Conservation (phyloP, 2,797 vertebrate genomes). For the Gymnocypris eckloni region DNA sequence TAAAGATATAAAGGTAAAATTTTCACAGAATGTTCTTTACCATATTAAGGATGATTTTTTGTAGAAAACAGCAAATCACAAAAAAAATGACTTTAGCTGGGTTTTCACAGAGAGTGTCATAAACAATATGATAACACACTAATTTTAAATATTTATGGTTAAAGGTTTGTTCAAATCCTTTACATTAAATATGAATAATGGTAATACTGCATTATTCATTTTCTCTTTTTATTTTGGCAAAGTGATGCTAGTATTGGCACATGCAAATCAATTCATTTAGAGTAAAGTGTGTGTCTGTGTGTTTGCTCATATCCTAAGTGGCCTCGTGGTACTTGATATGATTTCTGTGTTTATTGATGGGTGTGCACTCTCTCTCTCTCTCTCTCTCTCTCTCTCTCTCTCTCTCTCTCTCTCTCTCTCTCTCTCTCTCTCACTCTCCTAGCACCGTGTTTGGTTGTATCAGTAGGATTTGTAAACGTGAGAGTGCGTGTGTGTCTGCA, state of each 20-base stretch:
- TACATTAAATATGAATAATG: background rate
- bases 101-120: too few relatives aligned
- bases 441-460: slow-evolving; percentile 57
- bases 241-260: background rate
- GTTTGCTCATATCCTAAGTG: slow-evolving; percentile 68
- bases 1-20: too few relatives aligned
- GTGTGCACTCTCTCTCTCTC: slow-evolving; percentile 58
- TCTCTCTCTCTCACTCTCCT: slow-evolving; percentile 59
- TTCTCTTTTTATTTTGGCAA: background rate
- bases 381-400: slow-evolving; percentile 62
- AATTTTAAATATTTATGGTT: background rate
- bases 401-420: slow-evolving; percentile 48
- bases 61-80: too few relatives aligned
- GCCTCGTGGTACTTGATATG: slow-evolving; percentile 70
- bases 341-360: slow-evolving; percentile 68
- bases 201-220: background rate
- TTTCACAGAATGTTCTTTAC: too few relatives aligned
- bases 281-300: slow-evolving; percentile 59
- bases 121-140: background rate
- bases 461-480: slow-evolving; percentile 58
- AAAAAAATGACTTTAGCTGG: too few relatives aligned
- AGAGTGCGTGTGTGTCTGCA: slow-evolving; percentile 47
- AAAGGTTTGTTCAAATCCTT: background rate
- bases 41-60: too few relatives aligned
- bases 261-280: slow-evolving; percentile 7